Evolutionary conservation across 2,888 invertebrate species (phyloP), one percentile per base, ranked within the genome.

Genomic region (Lottia scabra): DNA sequence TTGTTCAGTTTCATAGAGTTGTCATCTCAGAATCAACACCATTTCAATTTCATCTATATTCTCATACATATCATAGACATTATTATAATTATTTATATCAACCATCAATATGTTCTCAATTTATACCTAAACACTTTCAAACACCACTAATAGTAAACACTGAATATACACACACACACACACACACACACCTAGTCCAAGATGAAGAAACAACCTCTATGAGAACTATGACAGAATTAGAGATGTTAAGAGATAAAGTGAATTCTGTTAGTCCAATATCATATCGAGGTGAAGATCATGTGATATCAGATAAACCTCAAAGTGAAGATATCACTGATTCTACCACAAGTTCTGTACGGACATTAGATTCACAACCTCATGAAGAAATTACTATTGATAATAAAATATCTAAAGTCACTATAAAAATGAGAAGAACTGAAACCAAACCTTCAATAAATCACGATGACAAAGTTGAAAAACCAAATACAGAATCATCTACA

Each of bases 1-100:
- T 74, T 23, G 44, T 15, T 23, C 74, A 63, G 46, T 63, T 63
- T 64, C 82, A 83, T 65, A 75, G 75, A 63, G 71, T 81, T 46
- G 78, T 80, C n/a, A 67, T 81, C 10, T 77, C 80, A 12, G 73
- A 75, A 16, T 78, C 78, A 63, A 75, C 77, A 1, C 69, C 70
- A 56, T 71, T 72, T 64, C 64, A 64, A 8, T 72, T 76, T 13
- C 72, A 77, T 67, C 67, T 83, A 23, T 80, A 78, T 71, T 72
- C 78, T n/a, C 79, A 56, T 19, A 56, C 56, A 12, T 56, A 12
- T 56, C 19, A 56, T 56, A 56, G 56, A 5, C 19, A 23, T 4
- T 56, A 12, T 19, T 56, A 56, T 56, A 19, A 56, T 23, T 12
- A 19, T 19, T 56, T 56, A 13, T 23, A 56, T 56, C 10, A 23